Conservation (phyloP, 2,888 invertebrate genomes). For the Lasius platythorax region DNA sequence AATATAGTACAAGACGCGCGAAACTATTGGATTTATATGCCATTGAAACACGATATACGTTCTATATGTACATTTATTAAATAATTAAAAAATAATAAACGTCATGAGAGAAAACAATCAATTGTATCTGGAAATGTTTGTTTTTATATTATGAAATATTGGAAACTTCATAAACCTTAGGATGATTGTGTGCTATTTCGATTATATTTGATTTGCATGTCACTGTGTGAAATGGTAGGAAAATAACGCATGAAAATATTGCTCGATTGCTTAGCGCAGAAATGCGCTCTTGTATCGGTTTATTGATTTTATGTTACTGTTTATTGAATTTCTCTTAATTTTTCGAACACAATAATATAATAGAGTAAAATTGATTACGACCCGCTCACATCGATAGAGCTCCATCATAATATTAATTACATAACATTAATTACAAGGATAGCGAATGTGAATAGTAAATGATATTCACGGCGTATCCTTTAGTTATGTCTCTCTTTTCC, state of each 20-base stretch:
- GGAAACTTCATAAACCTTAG: background rate
- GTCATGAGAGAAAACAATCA: constrained; percentile 63
- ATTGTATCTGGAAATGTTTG: constrained; percentile 61
- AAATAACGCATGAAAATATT: constrained; percentile 14
- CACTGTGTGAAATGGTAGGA: background rate
- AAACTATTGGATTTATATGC: constrained; percentile 71
- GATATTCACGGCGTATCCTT: constrained; percentile 36
- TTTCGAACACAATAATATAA: constrained; percentile 73
- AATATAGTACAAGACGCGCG: constrained; percentile 70
- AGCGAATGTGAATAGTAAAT: constrained; percentile 38
- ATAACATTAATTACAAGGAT: constrained; percentile 53
- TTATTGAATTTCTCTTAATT: constrained; percentile 74
- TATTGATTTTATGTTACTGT: constrained; percentile 51
- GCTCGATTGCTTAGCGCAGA: background rate
- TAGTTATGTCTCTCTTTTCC: constrained; percentile 28
- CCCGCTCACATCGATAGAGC: constrained; percentile 59
- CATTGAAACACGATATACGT: constrained; percentile 71
- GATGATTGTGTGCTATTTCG: background rate
- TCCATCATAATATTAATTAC: constrained; percentile 52
- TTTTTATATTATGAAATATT: background rate
- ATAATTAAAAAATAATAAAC: constrained; percentile 71
- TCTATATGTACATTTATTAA: constrained; percentile 73
- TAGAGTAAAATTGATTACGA: constrained; percentile 71
- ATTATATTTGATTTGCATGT: background rate
- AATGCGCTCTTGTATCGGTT: background rate